Percentiles rank a stretch among this genome's conserved stretches.
These are phyloP conservation scores for Ispidina lecontei DNA, from an alignment of 2,797 vertebrate species.

Conservation along the genomic window DNA sequence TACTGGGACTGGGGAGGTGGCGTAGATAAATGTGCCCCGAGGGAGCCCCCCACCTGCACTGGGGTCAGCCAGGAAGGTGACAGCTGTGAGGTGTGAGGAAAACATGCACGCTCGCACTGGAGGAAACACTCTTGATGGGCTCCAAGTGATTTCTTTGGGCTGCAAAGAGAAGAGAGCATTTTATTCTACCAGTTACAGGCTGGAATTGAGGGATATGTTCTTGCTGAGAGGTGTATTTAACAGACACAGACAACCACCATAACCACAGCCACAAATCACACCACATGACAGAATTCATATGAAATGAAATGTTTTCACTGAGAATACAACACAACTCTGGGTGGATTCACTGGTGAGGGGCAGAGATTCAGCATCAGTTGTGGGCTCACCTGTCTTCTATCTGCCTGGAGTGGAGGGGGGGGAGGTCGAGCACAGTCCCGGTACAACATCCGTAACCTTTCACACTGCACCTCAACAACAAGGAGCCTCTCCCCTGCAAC, in stretches of 20 bases:
- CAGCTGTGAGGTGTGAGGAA: constrained; percentile 93
- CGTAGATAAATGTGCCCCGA: constrained; percentile 96
- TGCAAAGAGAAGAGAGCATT: constrained; percentile 60
- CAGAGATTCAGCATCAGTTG: not conserved
- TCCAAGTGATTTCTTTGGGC: constrained; percentile 98
- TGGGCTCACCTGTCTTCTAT: constrained; percentile 90
- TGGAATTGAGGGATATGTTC: not conserved
- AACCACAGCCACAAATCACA: not conserved
- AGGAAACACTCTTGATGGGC: constrained; percentile 93
- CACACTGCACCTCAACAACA: constrained; percentile 95
- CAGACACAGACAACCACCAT: not conserved
- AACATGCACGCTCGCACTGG: constrained; percentile 98
- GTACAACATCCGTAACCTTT: constrained; percentile 95
- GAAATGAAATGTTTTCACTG: not conserved
- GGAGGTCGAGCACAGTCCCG: constrained; percentile 96
- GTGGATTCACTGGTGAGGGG: not conserved
- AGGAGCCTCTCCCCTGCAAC: constrained; percentile 90
- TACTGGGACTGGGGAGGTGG: constrained; percentile 92
- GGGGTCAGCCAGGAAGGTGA: constrained; percentile 96
- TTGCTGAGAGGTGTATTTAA: not conserved
- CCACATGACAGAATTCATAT: not conserved
- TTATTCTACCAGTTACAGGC: not conserved
- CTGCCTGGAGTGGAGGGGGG: constrained; percentile 93
- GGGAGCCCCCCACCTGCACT: constrained; percentile 96
- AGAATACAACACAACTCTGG: not conserved